These are phyloP conservation scores for Chouioia cunea DNA, from an alignment of 2,888 invertebrate genomes.

Conservation along the genomic window DNA sequence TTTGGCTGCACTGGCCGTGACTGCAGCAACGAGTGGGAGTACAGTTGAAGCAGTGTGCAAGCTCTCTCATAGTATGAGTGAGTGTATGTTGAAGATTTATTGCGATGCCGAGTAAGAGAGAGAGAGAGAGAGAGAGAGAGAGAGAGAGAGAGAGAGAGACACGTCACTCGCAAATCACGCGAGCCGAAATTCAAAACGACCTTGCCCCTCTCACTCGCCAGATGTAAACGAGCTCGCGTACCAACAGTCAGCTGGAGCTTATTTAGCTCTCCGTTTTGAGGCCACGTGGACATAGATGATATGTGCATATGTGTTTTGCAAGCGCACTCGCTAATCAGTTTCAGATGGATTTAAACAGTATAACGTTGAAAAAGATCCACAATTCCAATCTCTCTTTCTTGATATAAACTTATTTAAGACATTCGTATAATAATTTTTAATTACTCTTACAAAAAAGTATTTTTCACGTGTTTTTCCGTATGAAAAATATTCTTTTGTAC, in stretches of 20 bases:
- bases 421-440: background rate
- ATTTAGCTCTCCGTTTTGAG: too few species aligned
- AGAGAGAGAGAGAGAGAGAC: conserved; percentile 30
- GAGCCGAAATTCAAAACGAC: conserved; percentile 33
- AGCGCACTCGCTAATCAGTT: too few species aligned
- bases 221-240: background rate
- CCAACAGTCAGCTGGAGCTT: background rate
- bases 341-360: too few species aligned
- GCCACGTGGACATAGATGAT: too few species aligned
- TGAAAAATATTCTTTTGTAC: background rate
- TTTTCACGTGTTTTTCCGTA: too few species aligned
- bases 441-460: too few species aligned
- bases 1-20: conserved; percentile 4
- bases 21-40: background rate
- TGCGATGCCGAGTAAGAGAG: conserved; percentile 14
- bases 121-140: background rate
- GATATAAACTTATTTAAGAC: too few species aligned
- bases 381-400: background rate
- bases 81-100: conserved; percentile 43
- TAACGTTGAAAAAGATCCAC: too few species aligned
- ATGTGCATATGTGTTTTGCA: too few species aligned
- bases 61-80: conserved; percentile 6
- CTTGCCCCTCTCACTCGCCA: conserved; percentile 4
- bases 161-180: conserved; percentile 35
- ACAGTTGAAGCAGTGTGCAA: background rate